Evolutionary conservation across 2,113 vertebrate genomes (phyloP).

Genomic region (Platichthys stellatus): DNA sequence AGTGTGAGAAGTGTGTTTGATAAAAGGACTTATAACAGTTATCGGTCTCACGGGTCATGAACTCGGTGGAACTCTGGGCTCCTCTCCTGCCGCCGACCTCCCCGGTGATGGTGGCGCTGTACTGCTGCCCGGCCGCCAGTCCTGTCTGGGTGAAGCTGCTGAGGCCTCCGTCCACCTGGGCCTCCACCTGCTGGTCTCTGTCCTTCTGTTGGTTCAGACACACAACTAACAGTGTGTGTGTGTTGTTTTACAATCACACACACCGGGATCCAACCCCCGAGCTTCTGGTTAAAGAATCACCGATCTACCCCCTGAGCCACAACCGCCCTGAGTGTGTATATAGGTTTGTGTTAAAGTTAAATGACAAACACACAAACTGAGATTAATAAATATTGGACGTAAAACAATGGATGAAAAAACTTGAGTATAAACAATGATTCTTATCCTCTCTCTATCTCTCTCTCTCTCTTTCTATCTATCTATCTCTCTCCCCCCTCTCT

Average conservation of each 20-base stretch:
- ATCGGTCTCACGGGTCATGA: slow-evolving; percentile 77
- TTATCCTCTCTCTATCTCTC: too few relatives aligned
- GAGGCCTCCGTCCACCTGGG: slow-evolving; percentile 64
- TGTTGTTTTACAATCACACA: not conserved
- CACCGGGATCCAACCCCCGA: not conserved
- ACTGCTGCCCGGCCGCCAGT: slow-evolving; percentile 81
- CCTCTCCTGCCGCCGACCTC: slow-evolving; percentile 69
- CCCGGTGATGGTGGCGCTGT: slow-evolving; percentile 75
- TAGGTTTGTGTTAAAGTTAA: too few relatives aligned
- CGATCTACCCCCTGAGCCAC: too few relatives aligned
- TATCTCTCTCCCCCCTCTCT: too few relatives aligned
- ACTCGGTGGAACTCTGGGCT: slow-evolving; percentile 55
- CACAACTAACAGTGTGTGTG: not conserved
- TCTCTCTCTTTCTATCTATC: too few relatives aligned
- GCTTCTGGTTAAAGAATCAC: too few relatives aligned
- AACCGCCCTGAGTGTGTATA: not conserved
- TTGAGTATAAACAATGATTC: too few relatives aligned
- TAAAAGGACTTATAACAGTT: not conserved
- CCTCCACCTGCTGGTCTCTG: slow-evolving; percentile 55
- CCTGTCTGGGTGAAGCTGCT: slow-evolving; percentile 78
- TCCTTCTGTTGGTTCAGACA: slow-evolving; percentile 72
- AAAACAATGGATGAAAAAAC: too few relatives aligned
- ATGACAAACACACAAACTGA: too few relatives aligned
- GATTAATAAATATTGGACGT: too few relatives aligned
- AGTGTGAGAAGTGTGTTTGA: too few relatives aligned